Conservation (phyloP, 2,113 vertebrate species). For the Harpagus bidentatus region DNA sequence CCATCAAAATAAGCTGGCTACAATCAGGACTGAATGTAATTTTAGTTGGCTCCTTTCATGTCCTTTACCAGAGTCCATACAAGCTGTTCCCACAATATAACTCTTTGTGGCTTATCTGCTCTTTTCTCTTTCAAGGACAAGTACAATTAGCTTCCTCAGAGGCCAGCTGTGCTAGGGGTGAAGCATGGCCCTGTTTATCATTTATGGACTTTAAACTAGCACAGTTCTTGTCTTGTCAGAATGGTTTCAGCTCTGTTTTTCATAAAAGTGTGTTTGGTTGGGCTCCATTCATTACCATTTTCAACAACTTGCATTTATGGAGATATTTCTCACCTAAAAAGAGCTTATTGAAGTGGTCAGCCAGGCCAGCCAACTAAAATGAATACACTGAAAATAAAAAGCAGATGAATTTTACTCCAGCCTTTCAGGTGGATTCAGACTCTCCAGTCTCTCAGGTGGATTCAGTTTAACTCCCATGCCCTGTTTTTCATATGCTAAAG, state of each 20-base stretch:
- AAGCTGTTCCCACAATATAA: conserved; percentile 6
- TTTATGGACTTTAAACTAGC: not conserved
- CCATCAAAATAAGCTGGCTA: not conserved
- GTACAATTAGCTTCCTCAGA: not conserved
- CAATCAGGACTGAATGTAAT: not conserved
- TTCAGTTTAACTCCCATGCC: not conserved
- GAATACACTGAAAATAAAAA: not conserved
- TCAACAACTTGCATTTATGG: not conserved
- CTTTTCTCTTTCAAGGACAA: conserved; percentile 17
- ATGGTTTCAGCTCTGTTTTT: not conserved
- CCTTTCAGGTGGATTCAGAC: not conserved
- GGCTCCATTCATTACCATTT: not conserved
- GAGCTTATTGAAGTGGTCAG: not conserved
- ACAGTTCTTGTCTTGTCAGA: not conserved
- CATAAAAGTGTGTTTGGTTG: not conserved
- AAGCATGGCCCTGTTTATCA: not conserved
- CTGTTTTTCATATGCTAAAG: not conserved
- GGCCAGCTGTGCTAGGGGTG: not conserved
- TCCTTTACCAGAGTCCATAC: not conserved
- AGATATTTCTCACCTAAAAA: not conserved
- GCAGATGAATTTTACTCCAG: not conserved
- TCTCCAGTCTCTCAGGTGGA: not conserved
- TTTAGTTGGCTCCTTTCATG: conserved; percentile 25
- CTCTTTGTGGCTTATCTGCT: conserved; percentile 13
- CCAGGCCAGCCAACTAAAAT: not conserved